Percentiles rank a stretch among this genome's conserved stretches.
These are phyloP conservation scores for Monomorium pharaonis DNA, from an alignment of 1,140 invertebrate species.

Conservation along the genomic window DNA sequence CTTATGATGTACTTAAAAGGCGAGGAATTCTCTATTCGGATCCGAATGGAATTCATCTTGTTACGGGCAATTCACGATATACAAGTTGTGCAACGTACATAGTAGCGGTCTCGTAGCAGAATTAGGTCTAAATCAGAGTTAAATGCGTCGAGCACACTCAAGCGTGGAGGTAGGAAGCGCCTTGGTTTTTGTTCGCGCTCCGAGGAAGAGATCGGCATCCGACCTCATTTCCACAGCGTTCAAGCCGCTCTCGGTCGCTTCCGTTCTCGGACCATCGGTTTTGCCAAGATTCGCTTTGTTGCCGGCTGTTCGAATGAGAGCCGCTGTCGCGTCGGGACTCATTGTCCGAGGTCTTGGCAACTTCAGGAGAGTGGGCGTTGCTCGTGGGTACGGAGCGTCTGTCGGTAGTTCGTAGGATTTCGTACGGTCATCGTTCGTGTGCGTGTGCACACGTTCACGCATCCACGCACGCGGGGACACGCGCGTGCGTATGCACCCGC, in stretches of 20 bases:
- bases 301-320: constrained; percentile 60
- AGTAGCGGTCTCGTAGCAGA: not conserved
- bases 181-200: constrained; percentile 41
- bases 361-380: constrained; percentile 64
- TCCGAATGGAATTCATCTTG: not conserved
- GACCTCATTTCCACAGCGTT: constrained; percentile 51
- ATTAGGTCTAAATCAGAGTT: not conserved
- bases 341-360: constrained; percentile 75
- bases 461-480: not conserved
- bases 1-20: not conserved
- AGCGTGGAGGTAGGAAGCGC: constrained; percentile 4
- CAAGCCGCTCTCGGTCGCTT: constrained; percentile 20
- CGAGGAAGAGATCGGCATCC: constrained; percentile 21
- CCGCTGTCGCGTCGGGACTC: constrained; percentile 59
- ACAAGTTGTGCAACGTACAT: not conserved
- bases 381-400: constrained; percentile 55
- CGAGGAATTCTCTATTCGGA: not conserved
- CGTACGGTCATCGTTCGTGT: constrained; percentile 41
- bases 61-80: not conserved
- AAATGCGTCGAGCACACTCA: constrained; percentile 4
- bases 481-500: constrained; percentile 12
- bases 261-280: constrained; percentile 50
- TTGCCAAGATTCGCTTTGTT: constrained; percentile 58
- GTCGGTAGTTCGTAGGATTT: constrained; percentile 64
- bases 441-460: not conserved